Base-by-base conservation (phyloP, 2,888 invertebrate genomes). In the Cerceris rybyensis region DNA sequence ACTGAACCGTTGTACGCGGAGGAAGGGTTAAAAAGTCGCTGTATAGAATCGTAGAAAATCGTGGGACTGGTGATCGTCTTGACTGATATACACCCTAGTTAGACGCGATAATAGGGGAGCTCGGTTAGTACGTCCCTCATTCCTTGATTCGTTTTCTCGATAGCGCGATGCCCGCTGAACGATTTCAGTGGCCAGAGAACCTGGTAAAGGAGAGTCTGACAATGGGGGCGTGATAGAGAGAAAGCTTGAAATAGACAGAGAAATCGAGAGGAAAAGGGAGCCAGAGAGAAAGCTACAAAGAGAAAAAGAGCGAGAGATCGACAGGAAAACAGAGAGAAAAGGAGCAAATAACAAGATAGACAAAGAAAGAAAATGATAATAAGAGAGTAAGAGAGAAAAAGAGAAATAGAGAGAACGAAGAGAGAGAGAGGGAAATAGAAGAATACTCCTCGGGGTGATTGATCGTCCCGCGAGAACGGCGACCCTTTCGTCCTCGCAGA, bases 381-480 rank as follows among this genome's bases (percentile, higher is more conserved):
- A 17, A 55, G 16, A 55, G 55, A 7, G 7, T 13, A n/a, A 52
- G 52, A 9, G 46, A n/a, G 9, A 50, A n/a, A 6, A 7, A 50
- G 6, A 13, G 50, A 13, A 6, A 9, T 50, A 13, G 60, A 39
- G 67, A 65, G n/a, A 60, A 16, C 55, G 55, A 16, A 2, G 61
- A 59, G 66, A 70, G 70, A 70, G 66, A 50, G 28, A 57, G 64
- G 52, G 63, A 28, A 28, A 28, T 28, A 4, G 28, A 69, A 69
- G 61, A 81, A 77, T 73, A 61, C 72, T 71, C 75, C 52, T 79
- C 73, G 75, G 66, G 67, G 78, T 84, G 84, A 84, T 84, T 82
- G 84, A 84, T 84, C 84, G 84, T 74, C 82, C 79, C 80, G 72
- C 70, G 84, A 82, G 84, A 68, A 82, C 80, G 73, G 80, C 80